Conservation (phyloP, 2,797 vertebrate species). For the Cyclopterus lumpus region DNA sequence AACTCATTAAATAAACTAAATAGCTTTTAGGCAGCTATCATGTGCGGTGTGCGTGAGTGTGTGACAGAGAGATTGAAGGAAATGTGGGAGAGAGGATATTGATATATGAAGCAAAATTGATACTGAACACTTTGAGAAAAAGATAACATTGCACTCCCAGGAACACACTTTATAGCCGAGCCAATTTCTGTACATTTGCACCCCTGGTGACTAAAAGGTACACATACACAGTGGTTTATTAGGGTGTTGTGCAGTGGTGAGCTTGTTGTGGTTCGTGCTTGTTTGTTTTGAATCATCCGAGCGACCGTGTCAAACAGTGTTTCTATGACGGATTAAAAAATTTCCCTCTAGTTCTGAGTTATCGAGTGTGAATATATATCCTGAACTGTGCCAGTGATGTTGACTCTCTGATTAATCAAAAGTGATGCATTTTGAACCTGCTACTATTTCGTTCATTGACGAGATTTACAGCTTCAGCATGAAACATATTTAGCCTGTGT, state of each 20-base stretch:
- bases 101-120: conserved; percentile 30
- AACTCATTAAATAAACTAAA: conserved; percentile 48
- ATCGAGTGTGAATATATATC: neutral
- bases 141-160: neutral
- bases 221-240: neutral
- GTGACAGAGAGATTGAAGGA: conserved; percentile 37
- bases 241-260: neutral
- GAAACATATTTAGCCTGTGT: neutral
- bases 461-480: neutral
- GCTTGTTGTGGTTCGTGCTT: too few species aligned
- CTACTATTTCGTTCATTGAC: neutral
- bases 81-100: conserved; percentile 28
- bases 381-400: neutral
- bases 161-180: neutral
- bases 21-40: conserved; percentile 41
- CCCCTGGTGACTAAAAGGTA: neutral
- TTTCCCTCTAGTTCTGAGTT: neutral
- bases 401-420: neutral
- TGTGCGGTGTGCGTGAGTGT: conserved; percentile 23
- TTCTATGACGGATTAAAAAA: neutral
- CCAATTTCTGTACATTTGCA: neutral
- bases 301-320: too few species aligned
- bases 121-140: neutral
- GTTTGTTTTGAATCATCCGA: too few species aligned
- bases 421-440: neutral